These are phyloP conservation scores for Gila orcuttii DNA, from an alignment of 2,113 vertebrate species.

Conservation along the genomic window DNA sequence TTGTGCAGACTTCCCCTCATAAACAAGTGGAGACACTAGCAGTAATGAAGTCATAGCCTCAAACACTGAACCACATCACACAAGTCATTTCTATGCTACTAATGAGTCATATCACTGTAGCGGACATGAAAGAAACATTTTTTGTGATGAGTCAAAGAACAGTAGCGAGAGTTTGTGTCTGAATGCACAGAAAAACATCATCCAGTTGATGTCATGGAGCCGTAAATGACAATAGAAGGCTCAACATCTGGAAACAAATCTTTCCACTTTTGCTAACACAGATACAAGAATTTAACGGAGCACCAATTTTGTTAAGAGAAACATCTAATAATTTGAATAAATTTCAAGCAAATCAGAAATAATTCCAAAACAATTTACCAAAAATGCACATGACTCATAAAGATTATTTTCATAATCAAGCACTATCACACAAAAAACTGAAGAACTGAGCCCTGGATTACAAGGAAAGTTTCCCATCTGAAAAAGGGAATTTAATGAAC, in stretches of 20 bases:
- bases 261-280: not conserved
- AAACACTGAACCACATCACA: conserved; percentile 35
- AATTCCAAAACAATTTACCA: not conserved
- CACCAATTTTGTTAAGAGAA: not conserved
- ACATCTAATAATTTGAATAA: not conserved
- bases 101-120: conserved; percentile 23
- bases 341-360: too few relatives aligned
- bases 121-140: not conserved
- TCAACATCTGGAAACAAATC: not conserved
- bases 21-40: conserved; percentile 21
- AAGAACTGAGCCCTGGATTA: too few relatives aligned
- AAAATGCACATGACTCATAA: not conserved
- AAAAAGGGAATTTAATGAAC: not conserved
- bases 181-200: not conserved
- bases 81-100: conserved; percentile 9
- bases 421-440: too few relatives aligned
- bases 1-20: conserved; percentile 18
- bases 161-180: not conserved
- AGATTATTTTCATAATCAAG: not conserved
- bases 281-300: not conserved
- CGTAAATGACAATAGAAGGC: not conserved
- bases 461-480: not conserved
- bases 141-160: conserved; percentile 16
- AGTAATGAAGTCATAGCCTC: conserved; percentile 25
- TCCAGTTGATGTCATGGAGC: conserved; percentile 6